Evolutionary conservation across 2,797 vertebrate genomes (phyloP).

Genomic region (Brachyrhaphis roseni): DNA sequence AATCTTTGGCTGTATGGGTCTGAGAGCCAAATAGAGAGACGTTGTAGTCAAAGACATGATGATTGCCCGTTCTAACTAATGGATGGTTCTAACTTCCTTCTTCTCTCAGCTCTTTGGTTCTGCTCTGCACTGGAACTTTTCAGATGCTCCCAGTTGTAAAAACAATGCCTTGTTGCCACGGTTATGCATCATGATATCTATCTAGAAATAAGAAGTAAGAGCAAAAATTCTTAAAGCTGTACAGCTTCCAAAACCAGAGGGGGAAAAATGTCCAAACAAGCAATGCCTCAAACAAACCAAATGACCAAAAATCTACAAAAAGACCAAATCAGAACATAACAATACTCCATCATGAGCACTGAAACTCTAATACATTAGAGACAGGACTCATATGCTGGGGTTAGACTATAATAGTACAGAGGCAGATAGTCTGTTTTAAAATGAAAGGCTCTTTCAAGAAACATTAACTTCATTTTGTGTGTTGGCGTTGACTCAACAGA

Average conservation of each 20-base stretch:
- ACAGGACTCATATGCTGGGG: neutral
- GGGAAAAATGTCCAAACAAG: neutral
- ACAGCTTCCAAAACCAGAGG: neutral
- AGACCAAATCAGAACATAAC: neutral
- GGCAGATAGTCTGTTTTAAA: constrained; percentile 1
- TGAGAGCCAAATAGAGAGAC: no score
- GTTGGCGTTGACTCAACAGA: constrained; percentile 5
- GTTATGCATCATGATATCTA: neutral
- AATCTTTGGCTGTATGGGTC: no score
- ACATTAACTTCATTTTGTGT: neutral
- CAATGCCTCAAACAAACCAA: neutral
- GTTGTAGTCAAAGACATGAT: no score
- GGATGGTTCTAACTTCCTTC: no score
- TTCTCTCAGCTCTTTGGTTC: no score
- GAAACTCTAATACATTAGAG: neutral
- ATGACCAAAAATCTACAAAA: neutral
- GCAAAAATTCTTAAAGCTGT: neutral
- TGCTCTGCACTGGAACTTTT: no score
- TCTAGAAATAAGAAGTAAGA: neutral
- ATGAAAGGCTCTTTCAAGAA: neutral
- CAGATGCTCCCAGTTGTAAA: no score
- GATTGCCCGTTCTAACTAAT: no score
- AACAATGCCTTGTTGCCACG: no score
- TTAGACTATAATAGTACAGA: neutral
- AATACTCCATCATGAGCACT: neutral